phyloP scores from a whole-genome alignment of 2,113 vertebrate genomes.

The Prionailurus bengalensis region DNA sequence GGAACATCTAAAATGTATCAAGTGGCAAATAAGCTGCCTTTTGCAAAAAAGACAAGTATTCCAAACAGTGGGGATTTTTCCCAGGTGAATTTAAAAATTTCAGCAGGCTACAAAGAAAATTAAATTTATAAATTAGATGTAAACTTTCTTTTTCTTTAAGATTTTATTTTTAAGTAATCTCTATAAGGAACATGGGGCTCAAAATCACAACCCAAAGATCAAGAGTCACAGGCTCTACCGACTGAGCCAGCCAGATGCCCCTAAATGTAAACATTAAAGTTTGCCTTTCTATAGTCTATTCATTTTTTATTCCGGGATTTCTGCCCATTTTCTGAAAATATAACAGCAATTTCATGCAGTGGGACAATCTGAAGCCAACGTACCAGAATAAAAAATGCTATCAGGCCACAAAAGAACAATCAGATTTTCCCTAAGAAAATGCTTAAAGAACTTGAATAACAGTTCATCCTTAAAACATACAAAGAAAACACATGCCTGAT shows the following conservation, averaged over 20 bases:
- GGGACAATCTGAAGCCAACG: not conserved
- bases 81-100: slow-evolving; percentile 1
- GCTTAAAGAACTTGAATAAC: slow-evolving; percentile 26
- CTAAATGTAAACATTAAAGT: slow-evolving; percentile 31
- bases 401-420: slow-evolving; percentile 41
- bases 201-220: too few species aligned
- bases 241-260: too few species aligned
- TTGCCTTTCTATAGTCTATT: not conserved
- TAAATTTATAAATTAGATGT: not conserved
- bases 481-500: not conserved
- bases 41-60: not conserved
- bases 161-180: too few species aligned
- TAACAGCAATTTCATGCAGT: not conserved
- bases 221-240: too few species aligned
- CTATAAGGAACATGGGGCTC: too few species aligned
- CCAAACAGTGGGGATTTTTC: not conserved
- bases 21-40: not conserved
- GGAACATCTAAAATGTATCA: not conserved
- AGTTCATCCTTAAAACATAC: slow-evolving; percentile 49
- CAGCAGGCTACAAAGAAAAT: not conserved
- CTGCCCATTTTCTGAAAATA: slow-evolving; percentile 48
- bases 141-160: not conserved
- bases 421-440: slow-evolving; percentile 48
- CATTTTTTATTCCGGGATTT: slow-evolving; percentile 31
- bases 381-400: slow-evolving; percentile 58